Evolutionary conservation across 2,888 invertebrate genomes (phyloP).

Genomic region (Platynereis dumerilii): DNA sequence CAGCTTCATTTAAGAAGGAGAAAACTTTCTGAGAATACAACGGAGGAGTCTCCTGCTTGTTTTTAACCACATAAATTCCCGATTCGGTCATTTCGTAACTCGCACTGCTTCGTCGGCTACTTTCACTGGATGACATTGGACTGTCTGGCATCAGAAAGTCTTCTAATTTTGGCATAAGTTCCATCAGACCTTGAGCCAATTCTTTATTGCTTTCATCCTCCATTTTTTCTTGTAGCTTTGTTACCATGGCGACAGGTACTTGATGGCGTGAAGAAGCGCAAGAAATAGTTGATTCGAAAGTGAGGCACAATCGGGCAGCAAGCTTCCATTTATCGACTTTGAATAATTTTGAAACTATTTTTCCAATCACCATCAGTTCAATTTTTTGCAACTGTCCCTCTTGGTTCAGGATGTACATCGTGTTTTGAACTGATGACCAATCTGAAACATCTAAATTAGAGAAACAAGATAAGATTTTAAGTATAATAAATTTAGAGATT

Average conservation of each 20-base stretch:
- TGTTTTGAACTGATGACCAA: no score
- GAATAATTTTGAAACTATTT: not conserved
- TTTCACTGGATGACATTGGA: not conserved
- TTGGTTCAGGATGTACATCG: not conserved
- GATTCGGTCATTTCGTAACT: constrained; percentile 1
- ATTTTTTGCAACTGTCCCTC: not conserved
- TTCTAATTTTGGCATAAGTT: not conserved
- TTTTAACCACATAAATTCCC: constrained; percentile 1
- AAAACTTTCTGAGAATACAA: no score
- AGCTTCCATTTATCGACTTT: not conserved
- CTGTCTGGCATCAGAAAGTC: not conserved
- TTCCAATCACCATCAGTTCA: not conserved
- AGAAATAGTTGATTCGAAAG: not conserved
- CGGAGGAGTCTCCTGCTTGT: not conserved
- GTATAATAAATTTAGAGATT: no score
- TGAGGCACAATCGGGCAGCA: not conserved
- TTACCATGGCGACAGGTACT: constrained; percentile 3
- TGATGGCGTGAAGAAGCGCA: not conserved
- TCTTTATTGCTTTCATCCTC: not conserved
- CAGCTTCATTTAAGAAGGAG: no score
- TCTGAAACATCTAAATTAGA: no score
- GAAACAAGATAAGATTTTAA: no score
- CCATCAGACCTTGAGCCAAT: not conserved
- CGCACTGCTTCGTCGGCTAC: not conserved
- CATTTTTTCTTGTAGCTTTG: not conserved